Conservation (phyloP, 2,797 vertebrate genomes). For the Otus scops region DNA sequence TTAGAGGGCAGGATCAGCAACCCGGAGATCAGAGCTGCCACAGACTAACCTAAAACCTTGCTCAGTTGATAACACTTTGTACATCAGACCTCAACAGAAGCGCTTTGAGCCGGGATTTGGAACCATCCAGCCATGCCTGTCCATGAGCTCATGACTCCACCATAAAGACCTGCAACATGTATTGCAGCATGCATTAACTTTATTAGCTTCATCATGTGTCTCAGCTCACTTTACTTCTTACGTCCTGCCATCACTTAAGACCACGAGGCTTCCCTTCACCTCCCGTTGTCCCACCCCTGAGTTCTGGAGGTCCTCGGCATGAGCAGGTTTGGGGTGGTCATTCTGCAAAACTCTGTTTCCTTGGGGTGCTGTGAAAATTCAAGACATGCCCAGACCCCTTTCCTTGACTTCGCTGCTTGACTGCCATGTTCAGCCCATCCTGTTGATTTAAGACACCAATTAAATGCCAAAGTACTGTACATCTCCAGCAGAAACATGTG, state of each 20-base stretch:
- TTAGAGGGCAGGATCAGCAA: neutral
- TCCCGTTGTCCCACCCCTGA: neutral
- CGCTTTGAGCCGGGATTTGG: neutral
- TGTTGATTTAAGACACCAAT: neutral
- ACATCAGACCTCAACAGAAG: neutral
- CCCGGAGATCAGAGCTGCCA: neutral
- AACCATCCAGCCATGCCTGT: neutral
- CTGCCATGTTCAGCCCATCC: neutral
- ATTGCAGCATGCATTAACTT: neutral
- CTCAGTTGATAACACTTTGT: neutral
- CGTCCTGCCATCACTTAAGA: fast-evolving
- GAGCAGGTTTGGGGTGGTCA: neutral
- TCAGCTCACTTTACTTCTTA: neutral
- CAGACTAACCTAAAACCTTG: neutral
- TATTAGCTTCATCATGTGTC: neutral
- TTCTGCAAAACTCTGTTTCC: neutral
- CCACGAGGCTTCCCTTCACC: neutral
- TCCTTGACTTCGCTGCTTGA: neutral
- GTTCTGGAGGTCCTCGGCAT: neutral
- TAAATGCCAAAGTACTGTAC: neutral
- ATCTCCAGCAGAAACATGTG: neutral
- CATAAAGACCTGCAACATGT: neutral
- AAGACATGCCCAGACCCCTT: neutral
- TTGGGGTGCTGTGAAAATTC: neutral
- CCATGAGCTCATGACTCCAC: neutral